A percentile compares a stretch with the other conserved stretches of the same genome.
Evolutionary conservation across 2,113 vertebrate species (phyloP).

Genomic region (Mormyrus iriodes): DNA sequence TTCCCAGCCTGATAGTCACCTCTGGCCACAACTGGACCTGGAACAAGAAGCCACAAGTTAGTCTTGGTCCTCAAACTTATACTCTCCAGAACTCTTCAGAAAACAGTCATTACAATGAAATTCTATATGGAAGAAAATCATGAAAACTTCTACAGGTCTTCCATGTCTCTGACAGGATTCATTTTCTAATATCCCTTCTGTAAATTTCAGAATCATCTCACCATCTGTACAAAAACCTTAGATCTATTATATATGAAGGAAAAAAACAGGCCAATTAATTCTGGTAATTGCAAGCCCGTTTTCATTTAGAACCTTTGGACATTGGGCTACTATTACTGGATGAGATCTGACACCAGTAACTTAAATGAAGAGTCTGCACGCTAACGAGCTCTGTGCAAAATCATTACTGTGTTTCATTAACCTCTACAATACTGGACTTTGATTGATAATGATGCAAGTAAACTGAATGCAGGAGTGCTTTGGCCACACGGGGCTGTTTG

Average conservation of each 20-base stretch:
- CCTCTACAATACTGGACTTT: conserved; percentile 12
- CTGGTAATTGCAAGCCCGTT: neutral
- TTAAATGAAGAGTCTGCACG: conserved; percentile 7
- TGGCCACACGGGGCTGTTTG: neutral
- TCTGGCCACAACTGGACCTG: conserved; percentile 58
- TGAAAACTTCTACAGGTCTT: neutral
- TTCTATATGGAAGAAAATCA: neutral
- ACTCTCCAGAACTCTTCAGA: neutral
- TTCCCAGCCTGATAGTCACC: conserved; percentile 49
- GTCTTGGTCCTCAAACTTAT: neutral
- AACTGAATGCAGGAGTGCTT: neutral
- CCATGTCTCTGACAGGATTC: neutral
- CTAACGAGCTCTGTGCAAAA: conserved; percentile 20
- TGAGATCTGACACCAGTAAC: neutral
- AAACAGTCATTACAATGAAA: neutral
- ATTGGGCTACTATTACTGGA: conserved; percentile 9
- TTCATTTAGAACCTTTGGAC: neutral
- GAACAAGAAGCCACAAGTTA: conserved; percentile 8
- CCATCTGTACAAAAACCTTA: neutral
- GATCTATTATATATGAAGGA: neutral
- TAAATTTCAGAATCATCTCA: neutral
- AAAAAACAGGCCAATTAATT: neutral
- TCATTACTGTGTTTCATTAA: conserved; percentile 28
- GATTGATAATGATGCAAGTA: conserved; percentile 19
- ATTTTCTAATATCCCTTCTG: neutral